A percentile compares a stretch with the other conserved stretches of the same genome.
Evolutionary conservation across 2,888 invertebrate genomes (phyloP).

Genomic region (Limulus polyphemus): DNA sequence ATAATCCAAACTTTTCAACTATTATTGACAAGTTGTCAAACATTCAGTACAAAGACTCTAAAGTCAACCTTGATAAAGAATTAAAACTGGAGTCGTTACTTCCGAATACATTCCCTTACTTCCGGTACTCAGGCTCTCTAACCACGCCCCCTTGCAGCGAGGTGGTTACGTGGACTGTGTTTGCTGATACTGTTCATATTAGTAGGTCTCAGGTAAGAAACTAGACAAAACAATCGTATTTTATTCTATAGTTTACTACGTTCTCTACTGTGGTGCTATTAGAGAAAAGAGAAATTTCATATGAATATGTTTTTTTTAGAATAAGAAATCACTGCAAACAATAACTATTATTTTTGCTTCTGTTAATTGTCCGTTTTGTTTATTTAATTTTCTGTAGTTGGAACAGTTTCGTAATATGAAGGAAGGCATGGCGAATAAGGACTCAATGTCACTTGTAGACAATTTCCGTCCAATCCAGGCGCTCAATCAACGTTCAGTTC

Average conservation of each 20-base stretch:
- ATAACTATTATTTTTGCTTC: background rate
- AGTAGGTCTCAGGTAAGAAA: conserved; percentile 15
- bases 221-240: background rate
- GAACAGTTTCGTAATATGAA: conserved; percentile 50
- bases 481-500: conserved; percentile 8
- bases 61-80: conserved; percentile 10
- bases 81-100: conserved; percentile 12
- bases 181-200: conserved; percentile 11
- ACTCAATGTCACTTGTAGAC: conserved; percentile 9
- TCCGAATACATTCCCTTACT: conserved; percentile 17
- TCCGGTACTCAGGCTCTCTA: conserved; percentile 19
- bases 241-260: background rate
- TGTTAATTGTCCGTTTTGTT: background rate
- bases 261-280: no score
- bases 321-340: background rate
- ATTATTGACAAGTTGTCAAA: conserved; percentile 19
- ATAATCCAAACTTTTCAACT: conserved; percentile 13
- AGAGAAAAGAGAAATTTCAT: no score
- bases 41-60: conserved; percentile 6
- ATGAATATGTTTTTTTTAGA: no score
- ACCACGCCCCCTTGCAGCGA: conserved; percentile 20
- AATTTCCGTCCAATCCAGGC: conserved; percentile 16
- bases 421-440: conserved; percentile 12
- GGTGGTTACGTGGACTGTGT: conserved; percentile 20
- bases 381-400: conserved; percentile 43